Conservation (phyloP, 2,113 vertebrate genomes). For the Lagopus leucura region DNA sequence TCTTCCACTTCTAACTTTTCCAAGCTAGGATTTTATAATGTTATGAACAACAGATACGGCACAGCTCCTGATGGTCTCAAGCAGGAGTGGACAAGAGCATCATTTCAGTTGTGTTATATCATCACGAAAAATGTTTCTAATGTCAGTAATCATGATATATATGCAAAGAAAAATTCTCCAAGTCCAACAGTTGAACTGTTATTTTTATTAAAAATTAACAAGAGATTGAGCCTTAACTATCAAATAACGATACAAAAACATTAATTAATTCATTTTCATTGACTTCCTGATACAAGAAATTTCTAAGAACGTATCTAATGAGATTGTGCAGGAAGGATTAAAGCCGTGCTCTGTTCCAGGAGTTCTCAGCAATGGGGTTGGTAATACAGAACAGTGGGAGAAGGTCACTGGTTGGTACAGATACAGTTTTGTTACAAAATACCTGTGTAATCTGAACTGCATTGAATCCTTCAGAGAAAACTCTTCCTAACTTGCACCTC, state of each 20-base stretch:
- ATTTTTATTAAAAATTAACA: not conserved
- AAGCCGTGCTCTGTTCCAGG: not conserved
- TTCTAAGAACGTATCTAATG: constrained; percentile 18
- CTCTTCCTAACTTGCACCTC: not conserved
- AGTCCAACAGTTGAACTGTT: not conserved
- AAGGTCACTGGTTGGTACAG: not conserved
- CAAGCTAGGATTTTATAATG: not conserved
- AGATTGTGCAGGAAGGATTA: constrained; percentile 17
- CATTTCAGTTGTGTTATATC: not conserved
- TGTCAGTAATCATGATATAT: not conserved
- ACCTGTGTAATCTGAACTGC: not conserved
- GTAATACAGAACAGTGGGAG: not conserved
- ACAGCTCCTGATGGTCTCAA: not conserved
- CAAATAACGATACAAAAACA: not conserved
- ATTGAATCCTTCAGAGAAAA: not conserved
- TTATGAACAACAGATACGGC: not conserved
- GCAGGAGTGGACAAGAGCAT: not conserved
- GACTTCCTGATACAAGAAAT: not conserved
- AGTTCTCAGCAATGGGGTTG: not conserved
- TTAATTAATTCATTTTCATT: not conserved
- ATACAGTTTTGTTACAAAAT: not conserved
- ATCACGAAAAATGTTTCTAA: not conserved
- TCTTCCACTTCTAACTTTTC: not conserved
- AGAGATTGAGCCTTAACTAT: not conserved
- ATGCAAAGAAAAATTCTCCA: not conserved